Conservation (phyloP, 1,140 invertebrate species). For the Habropoda laboriosa region DNA sequence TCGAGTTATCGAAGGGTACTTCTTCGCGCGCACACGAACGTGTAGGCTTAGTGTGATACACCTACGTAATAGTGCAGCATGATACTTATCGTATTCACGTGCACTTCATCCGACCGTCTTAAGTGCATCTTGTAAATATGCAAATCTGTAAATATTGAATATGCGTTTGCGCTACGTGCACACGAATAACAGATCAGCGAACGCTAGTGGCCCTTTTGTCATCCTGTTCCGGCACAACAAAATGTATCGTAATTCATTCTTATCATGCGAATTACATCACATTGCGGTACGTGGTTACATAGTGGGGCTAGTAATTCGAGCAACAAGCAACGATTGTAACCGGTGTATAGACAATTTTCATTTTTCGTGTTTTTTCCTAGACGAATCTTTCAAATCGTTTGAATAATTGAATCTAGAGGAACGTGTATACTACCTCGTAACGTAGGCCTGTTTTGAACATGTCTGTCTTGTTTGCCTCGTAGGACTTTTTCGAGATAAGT, state of each 20-base stretch:
- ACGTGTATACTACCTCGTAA: neutral
- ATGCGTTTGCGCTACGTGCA: constrained; percentile 3
- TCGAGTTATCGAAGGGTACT: constrained; percentile 24
- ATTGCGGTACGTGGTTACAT: neutral
- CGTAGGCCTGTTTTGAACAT: too few relatives aligned
- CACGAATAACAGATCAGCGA: constrained; percentile 31
- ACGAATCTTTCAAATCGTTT: neutral
- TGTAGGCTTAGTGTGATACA: constrained; percentile 11
- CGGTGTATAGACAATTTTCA: neutral
- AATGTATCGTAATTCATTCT: constrained; percentile 44
- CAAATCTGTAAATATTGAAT: constrained; percentile 41
- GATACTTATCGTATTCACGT: constrained; percentile 43
- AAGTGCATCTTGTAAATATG: constrained; percentile 51
- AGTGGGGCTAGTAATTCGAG: constrained; percentile 7
- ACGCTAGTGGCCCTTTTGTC: constrained; percentile 33
- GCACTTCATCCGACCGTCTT: constrained; percentile 31
- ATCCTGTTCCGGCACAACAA: constrained; percentile 35
- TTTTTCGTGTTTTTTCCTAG: neutral
- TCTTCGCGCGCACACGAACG: neutral
- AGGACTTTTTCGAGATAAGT: too few relatives aligned
- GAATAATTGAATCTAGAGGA: constrained; percentile 6
- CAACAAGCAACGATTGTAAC: neutral
- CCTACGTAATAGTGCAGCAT: constrained; percentile 36
- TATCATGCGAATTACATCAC: constrained; percentile 26
- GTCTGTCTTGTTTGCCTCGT: too few relatives aligned